Base-by-base conservation (phyloP, 1,140 invertebrate genomes). In the Drosophila arizonae region DNA sequence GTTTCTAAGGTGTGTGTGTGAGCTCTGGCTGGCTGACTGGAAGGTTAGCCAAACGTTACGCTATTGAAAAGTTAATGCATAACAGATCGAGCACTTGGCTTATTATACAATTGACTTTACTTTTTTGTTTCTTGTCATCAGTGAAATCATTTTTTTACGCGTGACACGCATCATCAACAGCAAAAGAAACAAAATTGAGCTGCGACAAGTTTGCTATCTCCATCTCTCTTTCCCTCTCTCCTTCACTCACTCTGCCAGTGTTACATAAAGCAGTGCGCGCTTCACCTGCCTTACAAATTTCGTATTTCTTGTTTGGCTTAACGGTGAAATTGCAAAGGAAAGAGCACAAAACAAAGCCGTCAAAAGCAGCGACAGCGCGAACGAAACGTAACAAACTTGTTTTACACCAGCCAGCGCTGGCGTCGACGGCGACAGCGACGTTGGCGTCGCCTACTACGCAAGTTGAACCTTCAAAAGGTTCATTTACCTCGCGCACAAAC, bases 391-490 rank as follows among this genome's bases (percentile, higher is more conserved):
- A 88, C 85, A 88, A 88, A 88, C 84, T 89, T 89, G 84, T 88
- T 88, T 88, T 88, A 84, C 82, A 79, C 76, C 43, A 17, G 9
- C 6, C n/a, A 17, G n/a, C 61, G 43, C 30, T 28, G 48, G 4
- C 10, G 43, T 33, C 46, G 36, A 46, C 45, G 11, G 11, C 21
- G 43, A 2, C 43, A 8, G 4, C 24, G 65, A 15, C 43, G 10
- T n/a, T 21, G 39, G 15, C 43, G 73, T 57, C 55, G 80, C 81
- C 79, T 86, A 76, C 76, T 89, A 90, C 78, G 89, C 84, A 88
- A 88, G 82, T 77, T 90, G 90, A 91, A 91, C 90, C 90, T 91
- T 91, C 90, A 90, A 91, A 91, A 91, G 84, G 90, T 91, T 91
- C 90, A 90, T 91, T 91, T 91, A 91, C 90, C 90, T 89, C 84